phyloP scores from a whole-genome alignment of 2,888 invertebrate genomes.

The Dryobota labecula region DNA sequence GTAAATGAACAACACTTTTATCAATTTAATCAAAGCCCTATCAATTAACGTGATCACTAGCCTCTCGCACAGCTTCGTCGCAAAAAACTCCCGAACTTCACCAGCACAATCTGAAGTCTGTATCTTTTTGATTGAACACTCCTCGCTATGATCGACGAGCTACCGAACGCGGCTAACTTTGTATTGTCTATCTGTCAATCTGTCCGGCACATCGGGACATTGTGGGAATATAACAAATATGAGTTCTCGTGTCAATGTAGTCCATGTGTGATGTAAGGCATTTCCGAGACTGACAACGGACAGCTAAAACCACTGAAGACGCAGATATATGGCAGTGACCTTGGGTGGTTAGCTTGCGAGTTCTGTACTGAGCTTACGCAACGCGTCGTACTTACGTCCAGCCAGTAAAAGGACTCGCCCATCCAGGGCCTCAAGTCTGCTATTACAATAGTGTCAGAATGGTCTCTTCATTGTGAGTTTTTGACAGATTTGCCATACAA shows the following conservation, averaged over 20 bases:
- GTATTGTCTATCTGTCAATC: constrained; percentile 80
- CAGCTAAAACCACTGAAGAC: background rate
- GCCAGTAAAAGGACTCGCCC: no score
- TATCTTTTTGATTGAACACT: constrained; percentile 85
- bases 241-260: background rate
- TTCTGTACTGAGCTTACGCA: no score
- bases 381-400: no score
- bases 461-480: no score
- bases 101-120: constrained; percentile 73
- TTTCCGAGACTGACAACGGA: background rate
- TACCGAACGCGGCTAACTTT: constrained; percentile 79
- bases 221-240: constrained; percentile 56
- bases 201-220: constrained; percentile 60
- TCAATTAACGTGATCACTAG: constrained; percentile 44
- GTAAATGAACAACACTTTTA: constrained; percentile 35
- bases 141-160: constrained; percentile 85
- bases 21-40: constrained; percentile 43
- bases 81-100: constrained; percentile 66
- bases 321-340: no score
- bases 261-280: constrained; percentile 1
- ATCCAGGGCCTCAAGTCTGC: no score
- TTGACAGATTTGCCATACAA: no score
- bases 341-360: no score
- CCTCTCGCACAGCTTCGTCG: constrained; percentile 35
- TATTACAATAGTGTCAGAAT: no score